These are phyloP conservation scores for Antigone vipio DNA, from an alignment of 2,113 vertebrate species.

Conservation along the genomic window DNA sequence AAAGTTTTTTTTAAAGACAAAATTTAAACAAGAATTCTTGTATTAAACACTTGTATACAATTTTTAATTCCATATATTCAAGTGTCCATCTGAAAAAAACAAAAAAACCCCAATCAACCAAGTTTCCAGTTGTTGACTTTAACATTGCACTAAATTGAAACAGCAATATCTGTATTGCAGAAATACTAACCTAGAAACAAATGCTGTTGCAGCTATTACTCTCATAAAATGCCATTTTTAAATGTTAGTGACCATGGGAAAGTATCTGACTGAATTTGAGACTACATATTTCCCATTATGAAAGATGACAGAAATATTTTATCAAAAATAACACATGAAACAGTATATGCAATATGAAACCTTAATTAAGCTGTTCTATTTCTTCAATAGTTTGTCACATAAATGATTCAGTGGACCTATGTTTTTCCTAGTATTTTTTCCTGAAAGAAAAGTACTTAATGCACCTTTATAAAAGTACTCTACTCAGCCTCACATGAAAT, in stretches of 20 bases:
- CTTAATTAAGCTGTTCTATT: not conserved
- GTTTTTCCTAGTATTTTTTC: not conserved
- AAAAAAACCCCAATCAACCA: fast-evolving
- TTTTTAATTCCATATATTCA: not conserved
- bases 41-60: not conserved
- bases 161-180: not conserved
- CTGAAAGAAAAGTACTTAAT: not conserved
- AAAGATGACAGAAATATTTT: not conserved
- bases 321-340: not conserved
- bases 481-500: not conserved
- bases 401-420: not conserved
- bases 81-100: not conserved
- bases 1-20: not conserved
- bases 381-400: not conserved
- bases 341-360: not conserved
- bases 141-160: not conserved
- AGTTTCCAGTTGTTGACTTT: not conserved
- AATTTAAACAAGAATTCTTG: not conserved
- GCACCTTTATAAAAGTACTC: not conserved
- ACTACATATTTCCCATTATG: not conserved
- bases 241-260: not conserved
- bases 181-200: not conserved
- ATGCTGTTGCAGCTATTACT: not conserved
- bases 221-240: not conserved
- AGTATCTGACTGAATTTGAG: not conserved